Conservation (phyloP, 2,888 invertebrate species). For the Melieria picta region DNA sequence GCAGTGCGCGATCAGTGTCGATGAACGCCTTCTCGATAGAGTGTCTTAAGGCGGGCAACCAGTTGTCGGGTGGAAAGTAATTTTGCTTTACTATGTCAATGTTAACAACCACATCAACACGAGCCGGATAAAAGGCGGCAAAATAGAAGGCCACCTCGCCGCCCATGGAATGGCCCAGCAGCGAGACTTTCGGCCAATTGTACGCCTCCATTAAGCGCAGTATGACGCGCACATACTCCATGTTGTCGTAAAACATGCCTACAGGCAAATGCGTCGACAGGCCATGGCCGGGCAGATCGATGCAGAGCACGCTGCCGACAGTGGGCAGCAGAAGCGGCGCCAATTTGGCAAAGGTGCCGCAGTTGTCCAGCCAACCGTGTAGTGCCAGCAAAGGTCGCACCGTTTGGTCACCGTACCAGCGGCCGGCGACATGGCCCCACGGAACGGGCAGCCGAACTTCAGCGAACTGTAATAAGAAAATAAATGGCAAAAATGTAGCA, state of each 20-base stretch:
- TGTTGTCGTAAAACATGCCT: conserved; percentile 67
- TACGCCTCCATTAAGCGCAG: conserved; percentile 72
- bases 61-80: conserved; percentile 42
- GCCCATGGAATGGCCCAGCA: conserved; percentile 78
- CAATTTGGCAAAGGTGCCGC: conserved; percentile 77
- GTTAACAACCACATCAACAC: conserved; percentile 61
- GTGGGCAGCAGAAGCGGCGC: conserved; percentile 70
- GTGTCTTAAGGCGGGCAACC: conserved; percentile 53
- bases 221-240: conserved; percentile 67
- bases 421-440: conserved; percentile 76
- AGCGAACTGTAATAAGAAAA: conserved; percentile 60
- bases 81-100: conserved; percentile 57
- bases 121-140: conserved; percentile 69
- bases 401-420: conserved; percentile 75
- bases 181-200: conserved; percentile 75
- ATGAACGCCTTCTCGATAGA: conserved; percentile 66
- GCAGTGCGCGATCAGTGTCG: conserved; percentile 62
- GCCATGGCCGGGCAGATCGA: conserved; percentile 81
- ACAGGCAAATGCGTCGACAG: conserved; percentile 74
- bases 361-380: conserved; percentile 85
- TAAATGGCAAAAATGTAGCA: neutral
- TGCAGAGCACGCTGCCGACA: conserved; percentile 69
- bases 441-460: conserved; percentile 76
- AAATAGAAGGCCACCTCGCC: conserved; percentile 72
- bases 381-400: conserved; percentile 75